Base-by-base conservation (phyloP, 2,797 vertebrate genomes). In the Enteromius afrohamiltoni region DNA sequence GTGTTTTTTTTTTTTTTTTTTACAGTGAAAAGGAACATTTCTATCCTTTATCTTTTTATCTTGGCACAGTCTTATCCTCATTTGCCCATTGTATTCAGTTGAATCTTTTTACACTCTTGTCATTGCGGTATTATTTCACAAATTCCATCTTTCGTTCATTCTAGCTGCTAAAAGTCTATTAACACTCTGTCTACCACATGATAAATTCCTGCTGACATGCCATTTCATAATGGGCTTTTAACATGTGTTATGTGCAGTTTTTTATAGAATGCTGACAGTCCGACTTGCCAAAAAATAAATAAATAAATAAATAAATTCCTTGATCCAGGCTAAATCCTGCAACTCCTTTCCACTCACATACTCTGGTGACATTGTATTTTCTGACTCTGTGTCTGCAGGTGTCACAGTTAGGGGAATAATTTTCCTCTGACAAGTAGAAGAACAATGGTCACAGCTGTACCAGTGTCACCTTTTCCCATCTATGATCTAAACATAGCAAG, bases 321-420 rank as follows among this genome's bases (percentile, higher is more conserved):
- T 69, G 62, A 47, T 79, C 31, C 31, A 10, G 87, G 78, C 55
- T 58, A 71, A 68, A 45, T 86, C 89, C 29, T 29, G 80, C 83
- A 65, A 51, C 85, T 31, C 23, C 67, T 87, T 81, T 84, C 14
- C 81, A 84, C 71, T 86, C 77, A 69, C 82, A 76, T 49, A 62
- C 53, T 64, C 49, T 31, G 21, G 26, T 65, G 21, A 53, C 80
- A 77, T 60, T 29, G 34, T 31, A 47, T 75, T 75, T 6, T 58
- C 40, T 79, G 37, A 69, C 42, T 78, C 70, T 70, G 51, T 31
- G 58, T 73, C 29, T 45, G 49, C 65, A 64, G 11, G 34, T 73
- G 71, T 81, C 80, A 49, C 26, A 75, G 17, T 26, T 40, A 31
- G 29, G 40, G 14, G 2, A 42, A 60, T 29, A 34, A 45, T 23